Evolutionary conservation across 2,797 vertebrate species (phyloP), one percentile per base, ranked within the genome.

Genomic region (Borostomias antarcticus): DNA sequence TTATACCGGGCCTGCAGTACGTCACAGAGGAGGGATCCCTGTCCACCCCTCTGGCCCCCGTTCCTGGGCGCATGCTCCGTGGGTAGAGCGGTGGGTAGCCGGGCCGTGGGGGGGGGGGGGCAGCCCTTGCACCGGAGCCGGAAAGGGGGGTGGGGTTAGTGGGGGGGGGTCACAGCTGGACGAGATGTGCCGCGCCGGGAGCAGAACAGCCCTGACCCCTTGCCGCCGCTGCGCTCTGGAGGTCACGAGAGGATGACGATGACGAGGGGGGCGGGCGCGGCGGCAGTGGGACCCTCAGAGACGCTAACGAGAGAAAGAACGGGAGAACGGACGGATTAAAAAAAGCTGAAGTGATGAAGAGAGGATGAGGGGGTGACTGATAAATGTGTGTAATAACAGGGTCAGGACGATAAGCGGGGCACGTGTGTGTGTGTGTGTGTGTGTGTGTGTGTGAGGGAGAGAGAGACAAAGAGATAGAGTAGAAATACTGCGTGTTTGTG

Each of bases 151-250:
- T 25, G 21, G 19, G 33, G n/a, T n/a, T n/a, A n/a, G n/a, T n/a
- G n/a, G n/a, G 21, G 8, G 56, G 70, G 66, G 62, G 79, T 70
- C 47, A 65, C 69, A 65, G 80, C 78, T 73, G 75, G 80, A 45
- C 77, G 70, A 79, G 65, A 54, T 5, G 15, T 15, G 28, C 52
- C 1, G 52, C 65, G 9, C 52, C n/a, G 47, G 60, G 69, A 68
- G 71, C 76, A 52, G 66, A 81, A 75, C 70, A 65, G 66, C 50
- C 72, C 59, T 72, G 77, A 69, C 64, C 63, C 62, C 35, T 47
- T 59, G 70, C 66, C 72, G 69, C 81, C 66, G 52, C 62, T 69
- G n/a, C n/a, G n/a, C n/a, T n/a, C n/a, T 76, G 79, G 77, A 77
- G 48, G 71, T 74, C 61, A 57, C 53, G 64, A 58, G 17, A 17